A percentile compares a stretch with the other conserved stretches of the same genome.
These are phyloP conservation scores for Tiphia femorata DNA, from an alignment of 2,888 invertebrate genomes.

Conservation along the genomic window DNA sequence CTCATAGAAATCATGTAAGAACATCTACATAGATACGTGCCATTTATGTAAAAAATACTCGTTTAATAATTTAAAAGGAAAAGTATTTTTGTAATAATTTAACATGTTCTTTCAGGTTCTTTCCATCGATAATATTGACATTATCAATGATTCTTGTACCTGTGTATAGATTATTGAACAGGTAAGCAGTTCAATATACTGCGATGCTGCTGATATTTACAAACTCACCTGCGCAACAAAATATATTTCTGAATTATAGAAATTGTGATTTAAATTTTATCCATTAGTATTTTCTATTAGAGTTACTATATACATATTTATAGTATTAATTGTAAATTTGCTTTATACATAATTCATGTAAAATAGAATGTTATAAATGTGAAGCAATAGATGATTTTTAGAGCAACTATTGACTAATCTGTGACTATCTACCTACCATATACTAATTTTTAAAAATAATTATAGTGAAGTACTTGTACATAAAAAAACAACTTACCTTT, in stretches of 20 bases:
- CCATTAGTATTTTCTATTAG: conserved; percentile 22
- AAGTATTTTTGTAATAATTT: background rate
- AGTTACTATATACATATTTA: conserved; percentile 19
- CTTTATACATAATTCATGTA: conserved; percentile 33
- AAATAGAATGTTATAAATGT: conserved; percentile 33
- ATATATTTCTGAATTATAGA: conserved; percentile 16
- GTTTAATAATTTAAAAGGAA: background rate
- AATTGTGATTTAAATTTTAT: conserved; percentile 22
- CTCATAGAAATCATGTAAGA: too few species aligned
- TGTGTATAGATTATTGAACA: conserved; percentile 26
- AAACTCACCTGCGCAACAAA: conserved; percentile 24
- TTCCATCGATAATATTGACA: conserved; percentile 11
- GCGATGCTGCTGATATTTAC: conserved; percentile 27
- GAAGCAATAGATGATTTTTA: conserved; percentile 44
- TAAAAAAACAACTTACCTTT: too few species aligned
- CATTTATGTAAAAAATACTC: background rate
- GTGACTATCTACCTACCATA: background rate
- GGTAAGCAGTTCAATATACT: conserved; percentile 23
- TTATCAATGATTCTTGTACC: conserved; percentile 22
- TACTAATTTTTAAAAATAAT: too few species aligned
- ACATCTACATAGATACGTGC: background rate
- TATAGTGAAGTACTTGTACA: too few species aligned
- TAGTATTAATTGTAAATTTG: conserved; percentile 22
- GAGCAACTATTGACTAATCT: conserved; percentile 10
- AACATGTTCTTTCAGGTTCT: conserved; percentile 3